A percentile compares a stretch with the other conserved stretches of the same genome.
Evolutionary conservation across 2,888 invertebrate species (phyloP).

Genomic region (Tetragonula carbonaria): DNA sequence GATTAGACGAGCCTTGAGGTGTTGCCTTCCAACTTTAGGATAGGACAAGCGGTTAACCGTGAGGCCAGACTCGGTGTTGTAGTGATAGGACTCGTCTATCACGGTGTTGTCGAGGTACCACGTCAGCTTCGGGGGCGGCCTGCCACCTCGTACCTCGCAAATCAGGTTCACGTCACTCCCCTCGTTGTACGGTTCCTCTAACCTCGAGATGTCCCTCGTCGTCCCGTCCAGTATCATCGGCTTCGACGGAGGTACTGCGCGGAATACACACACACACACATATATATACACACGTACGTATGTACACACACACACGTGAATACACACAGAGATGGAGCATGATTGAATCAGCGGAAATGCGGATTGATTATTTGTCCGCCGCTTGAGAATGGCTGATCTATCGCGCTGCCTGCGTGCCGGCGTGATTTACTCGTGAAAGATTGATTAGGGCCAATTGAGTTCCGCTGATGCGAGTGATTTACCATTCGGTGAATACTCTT

Average conservation of each 20-base stretch:
- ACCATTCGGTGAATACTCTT: slow-evolving; percentile 49
- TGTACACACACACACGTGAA: not conserved
- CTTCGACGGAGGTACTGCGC: slow-evolving; percentile 91
- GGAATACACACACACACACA: slow-evolving; percentile 26
- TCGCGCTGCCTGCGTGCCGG: slow-evolving; percentile 23
- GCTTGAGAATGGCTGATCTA: slow-evolving; percentile 54
- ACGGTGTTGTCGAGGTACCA: slow-evolving; percentile 95
- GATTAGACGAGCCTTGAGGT: slow-evolving; percentile 92
- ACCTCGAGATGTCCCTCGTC: slow-evolving; percentile 88
- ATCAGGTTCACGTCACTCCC: slow-evolving; percentile 92
- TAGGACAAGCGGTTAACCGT: slow-evolving; percentile 92
- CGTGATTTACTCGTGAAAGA: slow-evolving; percentile 57
- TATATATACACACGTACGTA: not conserved
- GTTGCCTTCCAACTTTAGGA: slow-evolving; percentile 92
- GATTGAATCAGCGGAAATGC: slow-evolving; percentile 57
- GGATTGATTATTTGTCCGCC: slow-evolving; percentile 64
- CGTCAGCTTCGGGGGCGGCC: slow-evolving; percentile 91
- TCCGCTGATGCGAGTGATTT: slow-evolving; percentile 51
- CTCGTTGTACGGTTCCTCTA: slow-evolving; percentile 94
- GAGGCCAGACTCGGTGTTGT: slow-evolving; percentile 87
- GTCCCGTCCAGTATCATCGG: slow-evolving; percentile 93
- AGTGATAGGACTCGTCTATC: slow-evolving; percentile 93
- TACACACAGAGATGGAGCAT: slow-evolving; percentile 24
- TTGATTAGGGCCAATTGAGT: slow-evolving; percentile 59
- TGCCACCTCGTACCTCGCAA: slow-evolving; percentile 94